Percentiles rank a stretch among this genome's conserved stretches.
Evolutionary conservation across 2,888 invertebrate genomes (phyloP).

Genomic region (Pycnomerus fuliginosus): DNA sequence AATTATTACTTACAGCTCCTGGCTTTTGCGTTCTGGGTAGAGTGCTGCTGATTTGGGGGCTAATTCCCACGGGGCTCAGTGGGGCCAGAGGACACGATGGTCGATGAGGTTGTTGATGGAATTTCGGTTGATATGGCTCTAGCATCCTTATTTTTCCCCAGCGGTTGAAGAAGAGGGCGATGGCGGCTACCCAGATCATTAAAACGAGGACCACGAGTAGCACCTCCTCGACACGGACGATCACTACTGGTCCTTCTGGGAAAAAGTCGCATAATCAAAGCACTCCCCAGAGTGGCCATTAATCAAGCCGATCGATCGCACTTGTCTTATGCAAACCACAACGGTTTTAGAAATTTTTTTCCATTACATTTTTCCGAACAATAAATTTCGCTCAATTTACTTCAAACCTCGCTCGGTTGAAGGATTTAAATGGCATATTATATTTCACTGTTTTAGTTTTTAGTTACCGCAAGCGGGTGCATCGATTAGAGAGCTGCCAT

Average conservation of each 20-base stretch:
- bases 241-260: constrained; percentile 59
- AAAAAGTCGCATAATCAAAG: constrained; percentile 6
- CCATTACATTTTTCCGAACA: too few species aligned
- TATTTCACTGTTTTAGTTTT: too few species aligned
- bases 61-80: constrained; percentile 47
- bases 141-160: constrained; percentile 91
- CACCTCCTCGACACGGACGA: constrained; percentile 82
- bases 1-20: constrained; percentile 30
- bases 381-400: too few species aligned
- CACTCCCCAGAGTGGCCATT: too few species aligned
- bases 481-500: too few species aligned
- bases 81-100: constrained; percentile 69
- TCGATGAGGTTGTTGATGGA: constrained; percentile 74
- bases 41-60: constrained; percentile 49
- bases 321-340: too few species aligned
- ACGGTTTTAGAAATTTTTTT: too few species aligned
- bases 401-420: too few species aligned
- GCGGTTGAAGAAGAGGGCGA: constrained; percentile 82
- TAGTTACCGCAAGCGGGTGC: too few species aligned
- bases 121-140: constrained; percentile 79
- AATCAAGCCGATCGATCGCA: too few species aligned
- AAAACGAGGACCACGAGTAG: constrained; percentile 82
- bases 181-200: constrained; percentile 85
- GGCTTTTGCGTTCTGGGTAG: constrained; percentile 37
- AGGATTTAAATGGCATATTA: too few species aligned